Base-by-base conservation (phyloP, 2,888 invertebrate species). In the Acheta domesticus region DNA sequence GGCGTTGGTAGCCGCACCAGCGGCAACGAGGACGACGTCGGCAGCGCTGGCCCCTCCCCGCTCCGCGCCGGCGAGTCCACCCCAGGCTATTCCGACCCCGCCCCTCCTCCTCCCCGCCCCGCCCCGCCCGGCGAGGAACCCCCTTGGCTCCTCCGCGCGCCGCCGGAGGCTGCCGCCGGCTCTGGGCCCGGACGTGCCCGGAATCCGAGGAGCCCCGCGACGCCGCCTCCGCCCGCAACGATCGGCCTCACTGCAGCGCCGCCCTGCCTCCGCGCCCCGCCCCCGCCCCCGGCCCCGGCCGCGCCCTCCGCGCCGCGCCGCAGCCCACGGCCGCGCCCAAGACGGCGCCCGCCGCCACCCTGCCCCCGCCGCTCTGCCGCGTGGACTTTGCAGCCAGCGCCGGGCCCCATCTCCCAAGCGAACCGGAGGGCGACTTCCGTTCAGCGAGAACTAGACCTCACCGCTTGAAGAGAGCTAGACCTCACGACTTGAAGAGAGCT, bases 181-280 rank as follows among this genome's bases (percentile, higher is more conserved):
- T 62, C 14, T 11, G 62, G 62, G 62, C 62, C 62, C 16, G 16
- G 62, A 62, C 62, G 62, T 62, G 62, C 62, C n/a, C 62, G 62
- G 62, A 62, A 62, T 62, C 62, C 62, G 62, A 62, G 16, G n/a
- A n/a, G 16, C 16, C n/a, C 62, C 62, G 62, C 12, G 62, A 14
- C 62, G 5, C 62, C 62, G 62, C n/a, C 62, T 14, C 62, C 62
- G 62, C 62, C 62, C 62, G 62, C 62, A 62, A 62, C 62, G 62
- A 62, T 62, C 62, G 62, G 62, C 62, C 62, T 62, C 62, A 62
- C 62, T 62, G 62, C 62, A 62, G 62, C 14, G 16, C 62, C 62
- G 14, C 2, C 62, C 16, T 8, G 16, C 62, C n/a, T 14, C 11
- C 62, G 5, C 62, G 5, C n/a, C 14, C 62, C 19, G 16, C 19